Evolutionary conservation across 2,797 vertebrate genomes (phyloP), one percentile per base, ranked within the genome.

Genomic region (Enteromius afrohamiltoni): DNA sequence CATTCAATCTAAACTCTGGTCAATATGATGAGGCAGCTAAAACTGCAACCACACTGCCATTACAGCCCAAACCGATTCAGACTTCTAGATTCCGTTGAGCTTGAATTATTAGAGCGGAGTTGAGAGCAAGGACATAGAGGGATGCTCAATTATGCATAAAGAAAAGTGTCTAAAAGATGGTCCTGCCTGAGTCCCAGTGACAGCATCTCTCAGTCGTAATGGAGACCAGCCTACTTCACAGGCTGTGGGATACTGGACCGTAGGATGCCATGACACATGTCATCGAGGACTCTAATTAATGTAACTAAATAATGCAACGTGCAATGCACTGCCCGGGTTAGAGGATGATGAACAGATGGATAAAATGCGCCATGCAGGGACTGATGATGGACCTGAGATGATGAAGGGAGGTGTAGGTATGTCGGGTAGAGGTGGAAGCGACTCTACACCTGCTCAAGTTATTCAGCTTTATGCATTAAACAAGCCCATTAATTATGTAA

Each of bases 1-100:
- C 76, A 79, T 83, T 71, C 67, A 78, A 71, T 70, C 76, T 70
- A 17, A 83, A 83, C 82, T 77, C 73, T 37, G 55, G 75, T 83
- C 82, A 83, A 79, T 68, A 83, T 83, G 82, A 83, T 83, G 82
- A 83, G 82, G 82, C 75, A 71, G 82, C 82, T 78, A 45, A 83
- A 83, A 83, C 82, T 70, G 76, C 67, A 78, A 62, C 75, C 53
- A 83, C 82, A 78, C 75, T 58, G 49, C 11, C 49, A 42, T 53
- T 65, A 37, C 71, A 29, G 49, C n/a, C 26, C 49, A 40, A 26
- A n/a, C 73, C 1, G 2, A 69, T 3, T 21, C 53, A 14, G 6
- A 40, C 42, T 78, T 65, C 62, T 53, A 26, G 31, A 70, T 71
- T 40, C 75, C 26, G 37, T 62, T 26, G 37, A 64, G 51, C 51